Conservation (phyloP, 2,888 invertebrate genomes). For the Imbricaverruca yamaguchii region DNA sequence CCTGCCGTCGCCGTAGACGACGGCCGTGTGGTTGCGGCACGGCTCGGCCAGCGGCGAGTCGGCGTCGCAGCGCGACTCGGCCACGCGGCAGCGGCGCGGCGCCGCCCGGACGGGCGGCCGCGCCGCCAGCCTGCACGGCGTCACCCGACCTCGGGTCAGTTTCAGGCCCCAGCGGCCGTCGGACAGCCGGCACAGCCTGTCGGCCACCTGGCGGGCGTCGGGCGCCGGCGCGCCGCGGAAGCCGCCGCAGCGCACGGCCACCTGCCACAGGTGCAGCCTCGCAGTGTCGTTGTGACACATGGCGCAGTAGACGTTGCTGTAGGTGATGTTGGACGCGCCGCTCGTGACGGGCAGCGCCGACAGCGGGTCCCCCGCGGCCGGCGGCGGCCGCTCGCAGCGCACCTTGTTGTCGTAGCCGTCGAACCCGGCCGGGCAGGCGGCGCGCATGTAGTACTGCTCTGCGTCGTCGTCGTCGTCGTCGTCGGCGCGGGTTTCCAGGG, state of each 20-base stretch:
- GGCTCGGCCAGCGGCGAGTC: neutral
- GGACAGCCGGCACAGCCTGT: neutral
- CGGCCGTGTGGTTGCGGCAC: slow-evolving; percentile 14
- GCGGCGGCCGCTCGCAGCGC: neutral
- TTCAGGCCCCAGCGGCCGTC: neutral
- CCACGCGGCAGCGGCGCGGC: neutral
- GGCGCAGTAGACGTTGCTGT: slow-evolving; percentile 13
- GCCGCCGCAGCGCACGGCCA: neutral
- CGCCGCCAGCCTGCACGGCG: neutral
- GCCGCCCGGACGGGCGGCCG: neutral
- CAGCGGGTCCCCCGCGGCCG: neutral
- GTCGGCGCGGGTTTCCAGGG: neutral
- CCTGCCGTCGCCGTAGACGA: neutral
- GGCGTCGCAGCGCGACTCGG: neutral
- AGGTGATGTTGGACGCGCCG: neutral
- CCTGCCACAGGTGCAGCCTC: neutral
- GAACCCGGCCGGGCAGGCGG: neutral
- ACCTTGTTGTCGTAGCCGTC: slow-evolving; percentile 11
- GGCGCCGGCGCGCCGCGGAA: neutral
- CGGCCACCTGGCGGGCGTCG: neutral
- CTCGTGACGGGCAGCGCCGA: slow-evolving; percentile 4
- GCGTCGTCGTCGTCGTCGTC: neutral
- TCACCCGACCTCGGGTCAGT: neutral
- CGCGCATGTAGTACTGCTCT: neutral
- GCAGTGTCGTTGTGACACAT: slow-evolving; percentile 19